Percentiles rank a stretch among this genome's conserved stretches.
phyloP scores from a whole-genome alignment of 2,888 invertebrate genomes.

The Drosophila recens region DNA sequence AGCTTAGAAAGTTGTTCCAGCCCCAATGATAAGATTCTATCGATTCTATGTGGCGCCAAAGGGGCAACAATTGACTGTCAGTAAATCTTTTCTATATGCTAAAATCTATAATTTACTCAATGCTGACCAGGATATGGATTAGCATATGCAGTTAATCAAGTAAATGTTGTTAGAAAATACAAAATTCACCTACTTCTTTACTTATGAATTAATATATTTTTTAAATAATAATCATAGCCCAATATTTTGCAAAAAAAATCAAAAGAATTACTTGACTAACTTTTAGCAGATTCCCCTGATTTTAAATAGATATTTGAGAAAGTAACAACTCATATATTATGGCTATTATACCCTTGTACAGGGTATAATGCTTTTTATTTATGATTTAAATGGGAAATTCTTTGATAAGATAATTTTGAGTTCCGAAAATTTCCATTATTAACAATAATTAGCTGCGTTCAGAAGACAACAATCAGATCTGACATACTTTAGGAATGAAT shows the following conservation, averaged over 20 bases:
- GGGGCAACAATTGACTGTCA: not conserved
- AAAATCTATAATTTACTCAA: constrained; percentile 10
- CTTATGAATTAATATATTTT: not conserved
- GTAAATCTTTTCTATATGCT: constrained; percentile 19
- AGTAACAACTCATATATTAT: not conserved
- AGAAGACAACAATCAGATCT: not conserved
- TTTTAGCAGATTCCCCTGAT: not conserved
- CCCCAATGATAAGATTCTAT: constrained; percentile 16
- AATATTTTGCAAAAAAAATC: not conserved
- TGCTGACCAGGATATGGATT: not conserved
- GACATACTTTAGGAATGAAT: not conserved
- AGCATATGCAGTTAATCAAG: not conserved
- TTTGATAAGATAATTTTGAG: not conserved
- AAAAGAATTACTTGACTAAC: no score
- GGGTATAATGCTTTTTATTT: not conserved
- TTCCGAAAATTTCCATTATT: not conserved
- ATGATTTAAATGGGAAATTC: not conserved
- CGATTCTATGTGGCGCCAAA: constrained; percentile 15
- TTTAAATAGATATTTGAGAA: not conserved
- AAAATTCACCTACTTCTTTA: not conserved
- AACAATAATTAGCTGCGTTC: not conserved
- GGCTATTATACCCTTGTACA: not conserved
- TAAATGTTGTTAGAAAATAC: not conserved
- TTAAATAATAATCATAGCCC: not conserved
- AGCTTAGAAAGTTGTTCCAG: constrained; percentile 35